Conservation (phyloP, 2,797 vertebrate genomes). For the Silurus lanzhouensis region DNA sequence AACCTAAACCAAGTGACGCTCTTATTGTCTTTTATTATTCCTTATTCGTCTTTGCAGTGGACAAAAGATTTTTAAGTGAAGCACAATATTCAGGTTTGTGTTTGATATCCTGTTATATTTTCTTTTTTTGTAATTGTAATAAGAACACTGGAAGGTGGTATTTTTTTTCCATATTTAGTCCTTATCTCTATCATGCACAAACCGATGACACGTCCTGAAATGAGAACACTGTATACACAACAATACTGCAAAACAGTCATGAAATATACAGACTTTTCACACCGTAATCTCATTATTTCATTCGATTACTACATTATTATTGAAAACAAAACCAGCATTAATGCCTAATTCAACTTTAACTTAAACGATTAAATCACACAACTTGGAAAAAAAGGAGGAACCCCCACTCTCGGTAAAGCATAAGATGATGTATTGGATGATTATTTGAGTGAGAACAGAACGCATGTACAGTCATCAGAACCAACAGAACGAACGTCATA, state of each 20-base stretch:
- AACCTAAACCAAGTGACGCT: background rate
- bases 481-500: background rate
- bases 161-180: too few species aligned
- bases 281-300: too few species aligned
- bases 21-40: background rate
- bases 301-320: too few species aligned
- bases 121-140: too few species aligned
- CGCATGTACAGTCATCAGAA: slow-evolving; percentile 27
- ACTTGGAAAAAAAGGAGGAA: background rate
- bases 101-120: too few species aligned
- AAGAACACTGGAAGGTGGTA: too few species aligned
- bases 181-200: background rate
- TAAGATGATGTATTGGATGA: background rate
- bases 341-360: background rate
- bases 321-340: background rate
- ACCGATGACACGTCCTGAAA: background rate
- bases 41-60: too few species aligned
- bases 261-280: too few species aligned
- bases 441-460: slow-evolving; percentile 25
- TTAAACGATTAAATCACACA: background rate
- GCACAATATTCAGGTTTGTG: too few species aligned
- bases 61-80: too few species aligned
- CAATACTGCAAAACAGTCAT: too few species aligned
- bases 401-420: background rate
- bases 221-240: background rate